Base-by-base conservation (phyloP, 2,888 invertebrate genomes). In the Dastarcus helophoroides region DNA sequence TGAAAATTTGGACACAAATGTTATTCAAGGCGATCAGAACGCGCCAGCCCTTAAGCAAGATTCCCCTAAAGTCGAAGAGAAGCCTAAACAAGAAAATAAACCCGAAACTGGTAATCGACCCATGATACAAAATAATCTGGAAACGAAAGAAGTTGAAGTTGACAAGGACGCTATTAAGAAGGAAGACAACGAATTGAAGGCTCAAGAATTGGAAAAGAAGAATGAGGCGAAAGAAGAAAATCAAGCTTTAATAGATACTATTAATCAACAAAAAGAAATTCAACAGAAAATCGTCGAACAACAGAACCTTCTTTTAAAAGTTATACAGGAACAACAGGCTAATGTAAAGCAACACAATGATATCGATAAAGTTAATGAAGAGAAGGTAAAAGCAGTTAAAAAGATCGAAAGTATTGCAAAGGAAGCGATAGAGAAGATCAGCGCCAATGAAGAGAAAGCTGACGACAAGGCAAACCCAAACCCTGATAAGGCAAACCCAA, bases 211-310 rank as follows among this genome's bases (percentile, higher is more conserved):
- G 24, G 50, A 46, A 17, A 54, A 58, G 22, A 43, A 50, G 10
- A 50, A 48, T 25, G 52, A 57, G 21, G 40, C 48, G 3, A 51
- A 54, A 36, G 45, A 54, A 5, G 46, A 42, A 2, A 58, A 63
- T 32, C 57, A 62, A 36, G 62, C 69, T 42, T 51, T 78, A 6
- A 63, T 76, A 16, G 71, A 74, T 51, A 73, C 74, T 10, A 64
- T 81, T 11, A 73, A 78, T 54, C 70, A 75, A 49, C 76, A 80
- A 40, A 73, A 76, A 33, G 66, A 73, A 51, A 75, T 76, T 48
- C 76, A 79, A 47, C 68, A 73, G 45, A 69, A 77, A 52, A 57
- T 81, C 37, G 64, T 79, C 16, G 68, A 76, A 42, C 74, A 79
- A 49, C 76, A 79, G 44, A 74, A 26, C 13, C 5, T 28, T 34